Evolutionary conservation across 2,113 vertebrate species (phyloP).

Genomic region (Lanius ludovicianus): DNA sequence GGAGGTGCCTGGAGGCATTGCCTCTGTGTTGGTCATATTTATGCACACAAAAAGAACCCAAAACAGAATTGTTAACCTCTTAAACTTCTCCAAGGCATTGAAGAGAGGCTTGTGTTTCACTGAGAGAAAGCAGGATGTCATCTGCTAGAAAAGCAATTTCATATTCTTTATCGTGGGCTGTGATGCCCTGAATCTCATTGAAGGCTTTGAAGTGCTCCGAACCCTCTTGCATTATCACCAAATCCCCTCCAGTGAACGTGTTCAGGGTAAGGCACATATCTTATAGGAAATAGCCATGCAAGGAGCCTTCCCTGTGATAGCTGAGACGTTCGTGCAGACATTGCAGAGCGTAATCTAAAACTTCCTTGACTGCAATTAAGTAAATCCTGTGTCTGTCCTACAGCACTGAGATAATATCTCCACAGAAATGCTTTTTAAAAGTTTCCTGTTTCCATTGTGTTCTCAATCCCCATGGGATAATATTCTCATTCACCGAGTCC

Average conservation of each 20-base stretch:
- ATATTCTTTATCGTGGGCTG: constrained; percentile 32
- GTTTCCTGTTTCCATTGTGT: constrained; percentile 52
- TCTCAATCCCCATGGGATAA: constrained; percentile 52
- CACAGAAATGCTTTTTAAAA: constrained; percentile 63
- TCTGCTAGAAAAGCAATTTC: constrained; percentile 53
- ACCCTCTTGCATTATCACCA: not conserved
- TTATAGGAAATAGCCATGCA: not conserved
- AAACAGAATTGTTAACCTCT: not conserved
- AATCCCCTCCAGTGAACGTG: not conserved
- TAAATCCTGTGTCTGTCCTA: constrained; percentile 53
- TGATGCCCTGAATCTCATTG: constrained; percentile 49
- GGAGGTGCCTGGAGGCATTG: constrained; percentile 34
- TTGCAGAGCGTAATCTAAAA: constrained; percentile 57
- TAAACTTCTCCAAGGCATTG: not conserved
- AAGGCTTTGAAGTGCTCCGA: constrained; percentile 45
- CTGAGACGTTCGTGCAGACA: constrained; percentile 27
- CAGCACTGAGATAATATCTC: constrained; percentile 63
- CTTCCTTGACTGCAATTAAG: constrained; percentile 62
- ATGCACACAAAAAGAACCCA: constrained; percentile 20
- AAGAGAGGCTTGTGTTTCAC: constrained; percentile 58
- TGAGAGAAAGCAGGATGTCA: constrained; percentile 59
- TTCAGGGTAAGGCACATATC: not conserved
- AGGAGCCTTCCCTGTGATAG: constrained; percentile 29
- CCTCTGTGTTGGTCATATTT: constrained; percentile 18
- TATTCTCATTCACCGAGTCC: constrained; percentile 50